Evolutionary conservation across 2,888 invertebrate genomes (phyloP), one percentile per base, ranked within the genome.

Genomic region (Ophraella communa): DNA sequence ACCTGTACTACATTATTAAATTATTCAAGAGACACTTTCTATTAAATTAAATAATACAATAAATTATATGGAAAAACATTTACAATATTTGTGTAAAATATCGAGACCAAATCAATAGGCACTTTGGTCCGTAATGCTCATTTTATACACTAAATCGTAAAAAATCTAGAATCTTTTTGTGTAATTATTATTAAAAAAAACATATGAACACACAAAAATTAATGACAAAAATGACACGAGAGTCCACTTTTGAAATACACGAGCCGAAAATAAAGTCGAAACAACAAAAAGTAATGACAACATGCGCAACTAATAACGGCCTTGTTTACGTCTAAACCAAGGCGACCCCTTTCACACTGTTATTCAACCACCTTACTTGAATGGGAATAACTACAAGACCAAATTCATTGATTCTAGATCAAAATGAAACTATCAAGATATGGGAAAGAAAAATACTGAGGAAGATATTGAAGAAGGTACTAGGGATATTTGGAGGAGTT

Each of bases 91-190:
- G 52, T 64, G 63, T 66, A 68, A 68, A 68, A 66, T 65, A 66
- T 64, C 30, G 45, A 61, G 76, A 76, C 76, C 74, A 77, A 76
- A 78, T 71, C 74, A 78, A 76, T 76, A 81, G 81, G 80, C 80
- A 81, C 81, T 80, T 80, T 81, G 81, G 81, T 81, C 79, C 68
- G 57, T 58, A 57, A 66, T 69, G 65, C 62, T 69, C 65, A 67
- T 65, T 39, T 51, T 51, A 47, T 62, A 45, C 55, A 62, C 66
- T 68, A 66, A 67, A 55, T 66, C 35, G 70, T 70, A 70, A 67
- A 70, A 66, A 70, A 70, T 67, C 66, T 67, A 70, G 60, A 64
- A 64, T 65, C 33, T 69, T 65, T 61, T 17, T 65, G 56, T 67
- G 57, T 55, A 65, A 53, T 57, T 60, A 67, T 59, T n/a, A n/a